phyloP scores from a whole-genome alignment of 1,140 invertebrate species.

The Leptinotarsa texana region DNA sequence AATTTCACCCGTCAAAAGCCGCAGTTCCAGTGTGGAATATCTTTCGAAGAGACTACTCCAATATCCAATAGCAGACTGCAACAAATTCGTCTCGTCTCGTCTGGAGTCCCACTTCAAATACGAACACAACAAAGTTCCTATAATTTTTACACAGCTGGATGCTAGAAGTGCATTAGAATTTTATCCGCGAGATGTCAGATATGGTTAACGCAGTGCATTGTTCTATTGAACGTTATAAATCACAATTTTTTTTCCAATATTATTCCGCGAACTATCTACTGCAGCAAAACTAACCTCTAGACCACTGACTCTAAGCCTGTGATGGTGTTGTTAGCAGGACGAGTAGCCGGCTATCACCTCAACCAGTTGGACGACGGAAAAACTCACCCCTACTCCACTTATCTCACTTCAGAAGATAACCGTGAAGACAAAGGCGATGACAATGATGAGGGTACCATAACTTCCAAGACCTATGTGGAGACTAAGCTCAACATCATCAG shows the following conservation, averaged over 20 bases:
- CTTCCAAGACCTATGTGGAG: neutral
- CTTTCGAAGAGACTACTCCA: constrained; percentile 26
- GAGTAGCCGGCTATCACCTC: constrained; percentile 25
- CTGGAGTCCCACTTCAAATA: constrained; percentile 46
- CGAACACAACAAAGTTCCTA: constrained; percentile 48
- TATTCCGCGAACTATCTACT: constrained; percentile 6
- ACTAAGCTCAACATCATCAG: constrained; percentile 20
- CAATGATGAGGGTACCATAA: neutral
- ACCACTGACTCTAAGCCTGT: constrained; percentile 25
- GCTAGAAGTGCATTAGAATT: constrained; percentile 53
- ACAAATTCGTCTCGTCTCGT: constrained; percentile 45
- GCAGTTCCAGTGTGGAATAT: neutral
- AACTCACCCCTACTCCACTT: neutral
- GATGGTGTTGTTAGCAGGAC: constrained; percentile 35
- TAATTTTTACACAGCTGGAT: constrained; percentile 55
- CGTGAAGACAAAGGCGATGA: neutral
- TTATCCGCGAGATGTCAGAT: constrained; percentile 32
- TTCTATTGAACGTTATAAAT: constrained; percentile 39
- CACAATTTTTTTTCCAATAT: constrained; percentile 32
- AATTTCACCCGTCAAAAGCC: neutral
- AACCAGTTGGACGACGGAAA: neutral
- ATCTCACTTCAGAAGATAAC: neutral
- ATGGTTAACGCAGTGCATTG: constrained; percentile 36
- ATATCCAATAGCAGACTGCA: constrained; percentile 45
- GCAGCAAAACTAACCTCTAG: constrained; percentile 22